Base-by-base conservation (phyloP, 30 jellyfish, hydroid and myxozoan species). In the Turritopsis dohrnii region DNA sequence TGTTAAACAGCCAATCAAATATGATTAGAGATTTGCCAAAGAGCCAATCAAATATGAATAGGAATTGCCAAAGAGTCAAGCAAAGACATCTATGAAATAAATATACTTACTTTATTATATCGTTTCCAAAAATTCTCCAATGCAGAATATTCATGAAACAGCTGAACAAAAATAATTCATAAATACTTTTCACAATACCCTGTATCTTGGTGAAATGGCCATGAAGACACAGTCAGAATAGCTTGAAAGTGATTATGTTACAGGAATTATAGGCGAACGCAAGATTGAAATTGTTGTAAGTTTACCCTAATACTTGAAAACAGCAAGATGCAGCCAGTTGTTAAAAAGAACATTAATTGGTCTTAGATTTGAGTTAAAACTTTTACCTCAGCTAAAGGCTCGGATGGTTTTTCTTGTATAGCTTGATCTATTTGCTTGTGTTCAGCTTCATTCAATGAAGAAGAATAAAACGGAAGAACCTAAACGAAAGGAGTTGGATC, bases 111-210 rank as follows among this genome's bases (percentile, higher is more conserved):
- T 88, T 91, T 91, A 84, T 91, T 91, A 82, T 88, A 75, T 25
- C 97, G 71, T 73, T 91, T 91, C 97, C 97, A 91, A 79, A 91
- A 91, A 83, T 87, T 91, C 66, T 91, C 97, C 79, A 91, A 71
- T 20, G 97, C 88, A 27, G 92, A 53, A 80, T 91, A 91, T 66
- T 91, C 96, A 74, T 88, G 96, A 82, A 87, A 84, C 30, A 91
- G 85, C 97, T 91, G 74, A 22, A 79, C 0, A 80, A 80, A 22
- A 18, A 77, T 29, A 77, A 41, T 3, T 41, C 13, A 41, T 41
- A 41, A 41, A 3, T 41, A 5, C 60, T 13, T 41, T 41, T 41
- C 5, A 41, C 5, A 41, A 41, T 3, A 41, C 60, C 60, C 60
- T 41, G 5, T 13, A 5, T 41, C 9, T 41, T 41, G 60, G 13